Percentiles rank a stretch among this genome's conserved stretches.
phyloP scores from a whole-genome alignment of 2,888 invertebrate genomes.

The Amblyjoppa fuscipennis region DNA sequence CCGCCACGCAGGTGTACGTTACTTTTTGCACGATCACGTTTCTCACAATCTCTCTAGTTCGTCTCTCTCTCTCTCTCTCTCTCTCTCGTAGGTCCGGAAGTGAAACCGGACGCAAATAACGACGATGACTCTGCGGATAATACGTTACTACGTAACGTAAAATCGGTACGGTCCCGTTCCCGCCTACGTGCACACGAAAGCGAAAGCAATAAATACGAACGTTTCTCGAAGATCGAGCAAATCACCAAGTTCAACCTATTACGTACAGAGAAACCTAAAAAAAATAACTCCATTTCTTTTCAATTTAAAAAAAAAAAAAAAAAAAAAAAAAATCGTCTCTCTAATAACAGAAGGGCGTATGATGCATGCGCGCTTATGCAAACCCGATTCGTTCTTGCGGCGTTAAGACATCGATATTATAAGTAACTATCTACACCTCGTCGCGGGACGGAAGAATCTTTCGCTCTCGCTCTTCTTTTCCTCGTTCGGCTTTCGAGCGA shows the following conservation, averaged over 20 bases:
- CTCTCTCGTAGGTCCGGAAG: slow-evolving; percentile 36
- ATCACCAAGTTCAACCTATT: background rate
- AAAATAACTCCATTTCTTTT: background rate
- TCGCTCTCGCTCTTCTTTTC: background rate
- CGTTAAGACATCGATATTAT: slow-evolving; percentile 16
- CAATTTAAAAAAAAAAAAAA: no score
- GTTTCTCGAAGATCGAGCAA: background rate
- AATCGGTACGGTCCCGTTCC: background rate
- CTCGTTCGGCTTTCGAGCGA: background rate
- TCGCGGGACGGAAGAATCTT: slow-evolving; percentile 1
- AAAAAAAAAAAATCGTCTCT: background rate
- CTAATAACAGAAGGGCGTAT: background rate
- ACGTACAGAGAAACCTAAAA: background rate
- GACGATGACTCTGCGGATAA: slow-evolving; percentile 14
- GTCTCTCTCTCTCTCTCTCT: background rate
- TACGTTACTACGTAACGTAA: background rate
- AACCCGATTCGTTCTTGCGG: background rate
- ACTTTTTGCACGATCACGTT: background rate
- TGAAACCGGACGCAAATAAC: slow-evolving; percentile 40
- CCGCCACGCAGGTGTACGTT: background rate
- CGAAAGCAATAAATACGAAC: background rate
- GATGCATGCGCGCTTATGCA: background rate
- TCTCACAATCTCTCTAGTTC: slow-evolving; percentile 5
- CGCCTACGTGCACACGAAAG: background rate
- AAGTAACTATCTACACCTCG: slow-evolving; percentile 11